Evolutionary conservation across 2,113 vertebrate species (phyloP).

Genomic region (Procavia capensis): DNA sequence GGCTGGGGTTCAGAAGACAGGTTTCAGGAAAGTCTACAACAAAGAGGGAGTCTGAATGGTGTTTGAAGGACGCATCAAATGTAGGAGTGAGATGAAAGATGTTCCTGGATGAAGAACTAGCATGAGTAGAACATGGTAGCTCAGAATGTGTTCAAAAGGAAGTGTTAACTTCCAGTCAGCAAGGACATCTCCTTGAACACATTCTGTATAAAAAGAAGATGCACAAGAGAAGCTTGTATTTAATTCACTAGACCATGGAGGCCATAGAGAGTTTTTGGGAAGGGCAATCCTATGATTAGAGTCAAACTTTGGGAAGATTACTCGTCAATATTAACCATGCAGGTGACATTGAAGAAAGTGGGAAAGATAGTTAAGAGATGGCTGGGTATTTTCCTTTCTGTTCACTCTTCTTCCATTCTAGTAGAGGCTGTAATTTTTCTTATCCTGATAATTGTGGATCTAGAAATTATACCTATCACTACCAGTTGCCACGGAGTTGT

Average conservation of each 20-base stretch:
- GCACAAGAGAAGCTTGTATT: neutral
- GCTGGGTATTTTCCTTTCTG: neutral
- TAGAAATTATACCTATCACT: neutral
- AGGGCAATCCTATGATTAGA: neutral
- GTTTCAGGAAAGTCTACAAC: neutral
- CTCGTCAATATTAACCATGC: neutral
- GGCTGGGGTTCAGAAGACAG: neutral
- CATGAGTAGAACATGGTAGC: neutral
- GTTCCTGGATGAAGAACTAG: neutral
- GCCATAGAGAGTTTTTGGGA: neutral
- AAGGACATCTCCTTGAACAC: no score
- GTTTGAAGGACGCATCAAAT: neutral
- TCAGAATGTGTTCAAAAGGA: neutral
- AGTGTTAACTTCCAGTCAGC: neutral
- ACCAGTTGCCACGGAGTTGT: neutral
- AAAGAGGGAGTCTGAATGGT: neutral
- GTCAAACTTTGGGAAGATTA: neutral
- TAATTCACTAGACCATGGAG: neutral
- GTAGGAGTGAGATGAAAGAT: neutral
- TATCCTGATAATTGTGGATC: neutral
- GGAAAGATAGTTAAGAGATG: neutral
- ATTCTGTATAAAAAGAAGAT: neutral
- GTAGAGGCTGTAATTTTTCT: neutral
- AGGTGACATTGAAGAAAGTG: neutral
- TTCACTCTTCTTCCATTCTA: neutral